Conservation (phyloP, 2,797 vertebrate genomes). For the Phoeniculus purpureus region DNA sequence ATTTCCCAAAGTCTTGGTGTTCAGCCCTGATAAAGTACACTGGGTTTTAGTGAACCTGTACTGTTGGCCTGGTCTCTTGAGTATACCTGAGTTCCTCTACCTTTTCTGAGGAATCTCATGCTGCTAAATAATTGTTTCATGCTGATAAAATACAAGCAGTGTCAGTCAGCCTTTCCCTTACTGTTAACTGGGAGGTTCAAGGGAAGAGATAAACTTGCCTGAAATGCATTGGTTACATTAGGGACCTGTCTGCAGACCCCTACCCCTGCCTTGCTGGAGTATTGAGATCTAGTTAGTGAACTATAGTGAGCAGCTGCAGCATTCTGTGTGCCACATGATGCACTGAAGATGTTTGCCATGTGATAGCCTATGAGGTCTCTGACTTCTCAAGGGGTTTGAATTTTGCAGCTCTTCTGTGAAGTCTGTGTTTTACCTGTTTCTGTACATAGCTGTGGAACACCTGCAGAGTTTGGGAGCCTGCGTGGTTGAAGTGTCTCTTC, state of each 20-base stretch:
- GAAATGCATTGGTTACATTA: background rate
- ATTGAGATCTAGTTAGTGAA: background rate
- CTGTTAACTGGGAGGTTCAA: background rate
- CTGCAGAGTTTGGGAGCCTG: conserved; percentile 61
- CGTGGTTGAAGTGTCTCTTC: conserved; percentile 61
- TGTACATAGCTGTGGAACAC: conserved; percentile 51
- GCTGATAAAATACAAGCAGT: background rate
- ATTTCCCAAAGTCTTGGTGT: background rate
- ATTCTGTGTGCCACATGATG: rapidly evolving
- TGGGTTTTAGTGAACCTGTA: background rate
- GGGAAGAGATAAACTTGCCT: background rate
- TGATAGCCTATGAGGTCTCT: background rate
- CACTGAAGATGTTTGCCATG: background rate
- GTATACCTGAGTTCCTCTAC: background rate
- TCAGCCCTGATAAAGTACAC: background rate
- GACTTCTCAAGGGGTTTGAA: background rate
- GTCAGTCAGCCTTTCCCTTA: background rate
- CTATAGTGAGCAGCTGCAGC: background rate
- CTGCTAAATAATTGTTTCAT: background rate
- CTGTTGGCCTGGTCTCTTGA: background rate
- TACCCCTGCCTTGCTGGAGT: background rate
- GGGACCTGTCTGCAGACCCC: background rate
- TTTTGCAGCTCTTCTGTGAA: background rate
- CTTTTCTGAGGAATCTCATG: background rate
- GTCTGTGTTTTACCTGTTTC: background rate